These are phyloP conservation scores for Pogonocherus hispidulus DNA, from an alignment of 2,888 invertebrate species.

Conservation along the genomic window DNA sequence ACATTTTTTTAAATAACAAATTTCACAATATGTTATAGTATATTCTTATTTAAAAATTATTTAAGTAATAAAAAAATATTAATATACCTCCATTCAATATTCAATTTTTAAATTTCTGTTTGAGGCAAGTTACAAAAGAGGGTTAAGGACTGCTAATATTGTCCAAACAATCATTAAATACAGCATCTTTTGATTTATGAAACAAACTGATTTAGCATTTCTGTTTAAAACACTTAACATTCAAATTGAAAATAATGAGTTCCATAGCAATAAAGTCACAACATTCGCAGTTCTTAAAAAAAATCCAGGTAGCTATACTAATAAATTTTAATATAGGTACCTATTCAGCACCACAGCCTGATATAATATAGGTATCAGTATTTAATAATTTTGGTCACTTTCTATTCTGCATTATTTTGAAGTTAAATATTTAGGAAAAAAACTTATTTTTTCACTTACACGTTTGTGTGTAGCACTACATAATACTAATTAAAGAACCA, in stretches of 20 bases:
- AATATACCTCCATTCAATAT: no score
- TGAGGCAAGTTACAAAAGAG: background rate
- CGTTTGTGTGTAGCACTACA: background rate
- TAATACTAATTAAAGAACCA: background rate
- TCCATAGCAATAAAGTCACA: slow-evolving; percentile 15
- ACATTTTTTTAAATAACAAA: no score
- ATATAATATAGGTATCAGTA: background rate
- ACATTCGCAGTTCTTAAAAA: slow-evolving; percentile 2
- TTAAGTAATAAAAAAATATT: no score
- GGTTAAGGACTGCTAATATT: slow-evolving; percentile 40
- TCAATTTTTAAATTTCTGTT: background rate
- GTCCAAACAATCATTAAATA: slow-evolving; percentile 43
- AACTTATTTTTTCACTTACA: background rate
- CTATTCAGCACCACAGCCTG: background rate
- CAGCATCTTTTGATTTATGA: slow-evolving; percentile 42
- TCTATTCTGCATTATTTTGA: background rate
- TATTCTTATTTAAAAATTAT: no score
- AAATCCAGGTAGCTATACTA: background rate
- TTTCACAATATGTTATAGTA: no score
- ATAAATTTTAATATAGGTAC: background rate
- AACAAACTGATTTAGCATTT: slow-evolving; percentile 12
- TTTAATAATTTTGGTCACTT: background rate
- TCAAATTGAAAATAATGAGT: background rate
- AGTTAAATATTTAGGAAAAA: no score
- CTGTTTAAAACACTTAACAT: slow-evolving; percentile 9